Conservation (phyloP, 1,140 invertebrate species). For the Aphelinus atriplicis region DNA sequence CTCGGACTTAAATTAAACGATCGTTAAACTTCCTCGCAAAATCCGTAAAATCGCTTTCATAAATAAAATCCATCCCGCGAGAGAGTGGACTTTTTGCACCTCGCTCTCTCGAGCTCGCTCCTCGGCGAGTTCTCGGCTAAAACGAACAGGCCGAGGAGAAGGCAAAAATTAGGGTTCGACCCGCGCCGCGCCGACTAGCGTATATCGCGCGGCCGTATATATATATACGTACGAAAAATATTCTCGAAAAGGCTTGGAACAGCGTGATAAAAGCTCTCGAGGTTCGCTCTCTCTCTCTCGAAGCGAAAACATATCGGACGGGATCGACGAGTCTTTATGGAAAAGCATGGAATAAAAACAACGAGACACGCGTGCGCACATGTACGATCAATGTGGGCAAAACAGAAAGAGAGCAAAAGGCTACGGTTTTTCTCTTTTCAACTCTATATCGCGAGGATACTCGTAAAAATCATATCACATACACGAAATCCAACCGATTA, state of each 20-base stretch:
- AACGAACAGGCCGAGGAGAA: neutral
- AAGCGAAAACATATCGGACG: neutral
- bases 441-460: no score
- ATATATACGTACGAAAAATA: constrained; percentile 2
- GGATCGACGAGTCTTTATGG: no score
- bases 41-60: constrained; percentile 17
- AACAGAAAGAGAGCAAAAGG: neutral
- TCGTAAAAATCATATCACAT: no score
- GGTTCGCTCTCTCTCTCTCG: neutral
- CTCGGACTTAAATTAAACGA: constrained; percentile 19
- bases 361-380: no score
- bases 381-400: neutral
- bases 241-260: constrained; percentile 5
- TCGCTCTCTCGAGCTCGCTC: neutral
- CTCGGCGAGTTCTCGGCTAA: neutral
- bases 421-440: no score
- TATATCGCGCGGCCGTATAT: neutral
- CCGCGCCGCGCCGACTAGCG: no score
- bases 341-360: no score
- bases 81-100: neutral
- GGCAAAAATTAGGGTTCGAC: neutral
- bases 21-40: constrained; percentile 18
- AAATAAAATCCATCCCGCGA: constrained; percentile 2
- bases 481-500: no score
- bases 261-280: constrained; percentile 12